phyloP scores from a whole-genome alignment of 2,797 vertebrate species.

The Antrozous pallidus region DNA sequence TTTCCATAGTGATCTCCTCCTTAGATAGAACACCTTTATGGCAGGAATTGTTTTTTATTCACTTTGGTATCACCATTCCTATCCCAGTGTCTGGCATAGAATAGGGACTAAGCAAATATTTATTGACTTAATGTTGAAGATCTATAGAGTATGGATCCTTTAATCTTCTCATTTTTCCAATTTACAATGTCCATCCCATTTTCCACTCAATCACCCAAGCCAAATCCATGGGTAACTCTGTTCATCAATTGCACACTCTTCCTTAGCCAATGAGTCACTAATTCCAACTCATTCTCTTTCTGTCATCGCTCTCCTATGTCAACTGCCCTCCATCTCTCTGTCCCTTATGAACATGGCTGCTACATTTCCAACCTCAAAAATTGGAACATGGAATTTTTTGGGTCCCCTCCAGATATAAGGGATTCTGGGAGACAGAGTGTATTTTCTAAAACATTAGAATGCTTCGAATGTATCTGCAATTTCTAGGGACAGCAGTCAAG shows the following conservation, averaged over 20 bases:
- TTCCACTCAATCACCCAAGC: neutral
- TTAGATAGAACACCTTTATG: neutral
- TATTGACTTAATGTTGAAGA: neutral
- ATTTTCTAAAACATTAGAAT: neutral
- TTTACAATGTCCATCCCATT: neutral
- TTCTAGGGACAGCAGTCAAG: neutral
- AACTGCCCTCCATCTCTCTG: neutral
- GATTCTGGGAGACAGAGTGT: conserved; percentile 8
- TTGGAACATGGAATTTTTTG: neutral
- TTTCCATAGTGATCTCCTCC: neutral
- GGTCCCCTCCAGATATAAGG: neutral
- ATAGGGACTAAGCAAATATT: neutral
- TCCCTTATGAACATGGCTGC: neutral
- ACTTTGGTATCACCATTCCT: neutral
- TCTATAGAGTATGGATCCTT: neutral
- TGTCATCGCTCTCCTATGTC: neutral
- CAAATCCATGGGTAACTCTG: neutral
- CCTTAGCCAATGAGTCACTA: neutral
- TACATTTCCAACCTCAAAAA: neutral
- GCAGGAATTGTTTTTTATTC: neutral
- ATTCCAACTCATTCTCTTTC: neutral
- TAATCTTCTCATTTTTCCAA: neutral
- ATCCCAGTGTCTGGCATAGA: neutral
- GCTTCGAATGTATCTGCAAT: neutral
- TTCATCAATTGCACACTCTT: neutral